These are phyloP conservation scores for Chroicocephalus ridibundus DNA, from an alignment of 2,113 vertebrate genomes.

Conservation along the genomic window DNA sequence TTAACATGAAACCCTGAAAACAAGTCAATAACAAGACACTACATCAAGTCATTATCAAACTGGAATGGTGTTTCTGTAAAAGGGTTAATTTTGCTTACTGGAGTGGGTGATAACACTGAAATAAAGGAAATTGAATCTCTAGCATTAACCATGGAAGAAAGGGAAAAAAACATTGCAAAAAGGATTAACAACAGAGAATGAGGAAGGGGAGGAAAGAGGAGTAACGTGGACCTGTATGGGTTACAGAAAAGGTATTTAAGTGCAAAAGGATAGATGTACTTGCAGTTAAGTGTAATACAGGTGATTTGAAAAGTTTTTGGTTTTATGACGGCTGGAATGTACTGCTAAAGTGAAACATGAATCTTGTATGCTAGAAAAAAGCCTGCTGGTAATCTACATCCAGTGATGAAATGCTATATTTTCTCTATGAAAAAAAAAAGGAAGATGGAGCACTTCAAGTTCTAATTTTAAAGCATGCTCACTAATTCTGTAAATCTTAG, in stretches of 20 bases:
- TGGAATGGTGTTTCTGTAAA: conserved; percentile 39
- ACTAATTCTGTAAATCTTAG: neutral
- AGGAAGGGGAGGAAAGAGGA: neutral
- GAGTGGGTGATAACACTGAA: conserved; percentile 36
- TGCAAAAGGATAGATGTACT: neutral
- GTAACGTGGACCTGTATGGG: neutral
- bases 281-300: neutral
- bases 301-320: neutral
- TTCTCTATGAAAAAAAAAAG: neutral
- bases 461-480: neutral
- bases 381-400: neutral
- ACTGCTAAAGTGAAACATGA: neutral
- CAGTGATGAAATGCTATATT: neutral
- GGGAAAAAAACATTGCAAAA: neutral
- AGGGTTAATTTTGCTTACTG: conserved; percentile 69
- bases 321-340: neutral
- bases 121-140: conserved; percentile 49
- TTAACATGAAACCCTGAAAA: conserved; percentile 58
- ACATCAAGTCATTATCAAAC: conserved; percentile 70
- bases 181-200: neutral
- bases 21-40: conserved; percentile 72
- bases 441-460: neutral
- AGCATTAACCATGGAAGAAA: conserved; percentile 38
- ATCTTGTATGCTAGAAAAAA: neutral
- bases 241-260: neutral